Percentiles rank a stretch among this genome's conserved stretches.
Conservation (phyloP, 2,888 invertebrate species). For the Pyrocoelia pectoralis region DNA sequence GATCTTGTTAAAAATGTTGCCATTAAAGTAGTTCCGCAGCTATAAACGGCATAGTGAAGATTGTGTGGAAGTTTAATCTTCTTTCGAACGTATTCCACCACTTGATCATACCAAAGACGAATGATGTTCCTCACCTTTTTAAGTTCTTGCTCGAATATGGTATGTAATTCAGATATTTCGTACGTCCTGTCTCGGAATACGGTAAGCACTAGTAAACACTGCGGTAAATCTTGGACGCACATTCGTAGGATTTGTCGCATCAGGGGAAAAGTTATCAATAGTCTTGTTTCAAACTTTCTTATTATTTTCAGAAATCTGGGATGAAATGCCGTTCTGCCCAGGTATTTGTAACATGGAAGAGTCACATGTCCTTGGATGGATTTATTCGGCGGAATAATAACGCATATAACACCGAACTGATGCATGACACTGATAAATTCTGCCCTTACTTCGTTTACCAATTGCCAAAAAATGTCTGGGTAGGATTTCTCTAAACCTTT, state of each 20-base stretch:
- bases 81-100: constrained; percentile 24
- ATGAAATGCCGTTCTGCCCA: constrained; percentile 70
- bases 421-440: constrained; percentile 71
- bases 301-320: constrained; percentile 66
- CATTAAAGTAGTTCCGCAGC: constrained; percentile 58
- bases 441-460: constrained; percentile 65
- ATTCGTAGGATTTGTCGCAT: constrained; percentile 67
- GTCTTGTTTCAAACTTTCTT: constrained; percentile 64
- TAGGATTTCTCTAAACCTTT: constrained; percentile 65
- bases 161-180: constrained; percentile 45
- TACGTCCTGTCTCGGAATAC: constrained; percentile 40
- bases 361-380: constrained; percentile 62
- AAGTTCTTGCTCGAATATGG: constrained; percentile 43
- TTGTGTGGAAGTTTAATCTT: constrained; percentile 9
- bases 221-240: constrained; percentile 64
- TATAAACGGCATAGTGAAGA: constrained; percentile 15
- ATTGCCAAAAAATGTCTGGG: constrained; percentile 62
- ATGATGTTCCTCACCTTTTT: constrained; percentile 43
- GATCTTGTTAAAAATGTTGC: constrained; percentile 71
- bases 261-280: constrained; percentile 70
- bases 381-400: constrained; percentile 68
- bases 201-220: constrained; percentile 63
- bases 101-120: constrained; percentile 44
- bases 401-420: constrained; percentile 69
- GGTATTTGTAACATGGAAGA: constrained; percentile 63